Base-by-base conservation (phyloP, 2,888 invertebrate species). In the Pachycephus smyrnensis region DNA sequence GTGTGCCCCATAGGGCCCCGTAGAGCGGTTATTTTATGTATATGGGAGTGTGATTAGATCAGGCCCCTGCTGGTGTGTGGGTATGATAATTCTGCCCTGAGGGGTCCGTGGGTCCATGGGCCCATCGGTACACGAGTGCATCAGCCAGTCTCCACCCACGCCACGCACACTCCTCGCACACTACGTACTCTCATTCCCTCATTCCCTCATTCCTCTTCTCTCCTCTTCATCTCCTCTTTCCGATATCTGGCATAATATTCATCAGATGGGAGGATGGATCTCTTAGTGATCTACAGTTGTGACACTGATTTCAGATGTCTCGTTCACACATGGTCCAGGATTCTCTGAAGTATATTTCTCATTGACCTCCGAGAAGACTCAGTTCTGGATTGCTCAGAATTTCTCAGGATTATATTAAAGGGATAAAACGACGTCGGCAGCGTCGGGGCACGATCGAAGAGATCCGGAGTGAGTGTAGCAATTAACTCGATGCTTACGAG, bases 1-100 rank as follows among this genome's bases (percentile, higher is more conserved):
- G 86, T 86, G 88, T 87, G 87, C 88, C 90, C 89, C 88, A 88
- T 89, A 88, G 89, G 90, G 89, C 89, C 90, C 89, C 88, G 89
- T 88, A 88, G 90, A 89, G 89, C 89, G 86, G 87, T 91, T 91
- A 91, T 91, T 91, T 91, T 90, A 91, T 91, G 90, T 91, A 90
- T 91, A 91, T 90, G 91, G 88, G 89, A 90, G 91, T 90, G 91
- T 91, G 91, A 91, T 91, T 90, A 91, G 91, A 90, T 90, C 90
- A 89, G 89, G 82, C 88, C 86, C 82, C 77, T 81, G 82, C 83
- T 81, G 80, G 84, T 88, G 89, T 90, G 87, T 88, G 87, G 88
- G 91, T 91, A 91, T 91, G 91, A 91, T 91, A 91, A 91, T 91
- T 91, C 91, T 90, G 90, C 90, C 90, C 89, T 82, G 86, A 86